Percentiles rank a stretch among this genome's conserved stretches.
Evolutionary conservation across 2,797 vertebrate species (phyloP).

Genomic region (Lagocephalus sceleratus): DNA sequence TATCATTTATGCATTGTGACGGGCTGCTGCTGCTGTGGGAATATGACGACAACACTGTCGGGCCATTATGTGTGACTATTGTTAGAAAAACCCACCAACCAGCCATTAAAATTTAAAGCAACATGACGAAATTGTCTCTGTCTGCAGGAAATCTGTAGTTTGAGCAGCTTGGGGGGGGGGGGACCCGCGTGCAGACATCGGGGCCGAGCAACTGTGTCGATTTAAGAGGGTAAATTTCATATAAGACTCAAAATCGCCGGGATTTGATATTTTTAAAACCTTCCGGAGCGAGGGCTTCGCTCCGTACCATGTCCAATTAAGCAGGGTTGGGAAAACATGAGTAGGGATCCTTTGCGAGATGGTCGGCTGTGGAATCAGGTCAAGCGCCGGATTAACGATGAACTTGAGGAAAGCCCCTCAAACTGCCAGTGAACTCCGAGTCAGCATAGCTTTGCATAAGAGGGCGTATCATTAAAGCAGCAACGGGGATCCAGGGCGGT

Average conservation of each 20-base stretch:
- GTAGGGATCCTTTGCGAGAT: constrained; percentile 11
- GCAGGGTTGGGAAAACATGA: constrained; percentile 9
- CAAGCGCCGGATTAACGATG: constrained; percentile 46
- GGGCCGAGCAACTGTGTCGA: not conserved
- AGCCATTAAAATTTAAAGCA: not conserved
- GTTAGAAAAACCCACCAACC: not conserved
- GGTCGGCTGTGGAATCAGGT: constrained; percentile 47
- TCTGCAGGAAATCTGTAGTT: not conserved
- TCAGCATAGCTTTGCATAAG: constrained; percentile 39
- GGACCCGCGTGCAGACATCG: not conserved
- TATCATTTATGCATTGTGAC: not conserved
- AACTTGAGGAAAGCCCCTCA: constrained; percentile 59
- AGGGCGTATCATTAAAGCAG: constrained; percentile 24
- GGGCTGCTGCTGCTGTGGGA: not conserved
- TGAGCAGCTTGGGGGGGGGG: not conserved
- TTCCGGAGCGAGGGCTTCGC: no score
- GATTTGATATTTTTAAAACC: not conserved
- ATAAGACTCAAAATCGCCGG: not conserved
- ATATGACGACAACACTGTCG: not conserved
- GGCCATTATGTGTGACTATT: not conserved
- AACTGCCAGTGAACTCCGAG: constrained; percentile 57
- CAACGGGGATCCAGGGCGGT: constrained; percentile 7
- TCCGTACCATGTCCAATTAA: no score
- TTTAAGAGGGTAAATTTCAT: not conserved
- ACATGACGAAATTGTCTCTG: not conserved